Conservation (phyloP, 2,113 vertebrate species). For the Fulmarus glacialis region DNA sequence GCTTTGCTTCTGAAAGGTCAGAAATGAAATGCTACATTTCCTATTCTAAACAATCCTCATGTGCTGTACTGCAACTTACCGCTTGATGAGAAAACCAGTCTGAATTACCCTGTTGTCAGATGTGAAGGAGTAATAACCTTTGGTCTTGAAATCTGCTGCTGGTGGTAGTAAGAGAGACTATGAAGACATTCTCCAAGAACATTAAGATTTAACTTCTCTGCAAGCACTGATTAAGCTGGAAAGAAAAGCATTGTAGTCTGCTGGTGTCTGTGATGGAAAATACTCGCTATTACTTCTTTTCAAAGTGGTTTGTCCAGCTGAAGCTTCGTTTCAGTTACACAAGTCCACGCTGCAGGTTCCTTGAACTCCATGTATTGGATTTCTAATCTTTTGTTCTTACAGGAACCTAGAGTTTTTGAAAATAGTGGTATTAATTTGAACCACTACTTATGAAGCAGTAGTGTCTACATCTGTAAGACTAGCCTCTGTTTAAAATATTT, state of each 20-base stretch:
- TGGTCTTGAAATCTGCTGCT: conserved; percentile 3
- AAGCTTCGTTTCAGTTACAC: neutral
- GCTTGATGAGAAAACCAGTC: neutral
- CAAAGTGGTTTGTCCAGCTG: neutral
- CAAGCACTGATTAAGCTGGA: neutral
- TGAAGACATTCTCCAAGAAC: neutral
- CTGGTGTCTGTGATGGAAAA: neutral
- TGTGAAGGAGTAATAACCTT: neutral
- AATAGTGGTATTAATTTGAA: neutral
- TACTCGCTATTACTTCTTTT: neutral
- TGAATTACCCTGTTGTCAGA: neutral
- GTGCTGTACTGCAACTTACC: neutral
- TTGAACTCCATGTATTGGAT: rapidly evolving
- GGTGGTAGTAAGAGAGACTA: neutral
- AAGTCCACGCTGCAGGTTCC: neutral
- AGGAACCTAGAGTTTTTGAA: neutral
- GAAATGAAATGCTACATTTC: neutral
- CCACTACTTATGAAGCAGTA: neutral
- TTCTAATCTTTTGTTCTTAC: neutral
- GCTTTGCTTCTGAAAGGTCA: neutral
- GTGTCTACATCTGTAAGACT: neutral
- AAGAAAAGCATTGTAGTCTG: neutral
- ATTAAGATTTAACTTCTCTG: neutral
- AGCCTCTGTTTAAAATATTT: neutral
- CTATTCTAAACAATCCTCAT: neutral